Conservation (phyloP, 2,113 vertebrate species). For the Bostrychus sinensis region DNA sequence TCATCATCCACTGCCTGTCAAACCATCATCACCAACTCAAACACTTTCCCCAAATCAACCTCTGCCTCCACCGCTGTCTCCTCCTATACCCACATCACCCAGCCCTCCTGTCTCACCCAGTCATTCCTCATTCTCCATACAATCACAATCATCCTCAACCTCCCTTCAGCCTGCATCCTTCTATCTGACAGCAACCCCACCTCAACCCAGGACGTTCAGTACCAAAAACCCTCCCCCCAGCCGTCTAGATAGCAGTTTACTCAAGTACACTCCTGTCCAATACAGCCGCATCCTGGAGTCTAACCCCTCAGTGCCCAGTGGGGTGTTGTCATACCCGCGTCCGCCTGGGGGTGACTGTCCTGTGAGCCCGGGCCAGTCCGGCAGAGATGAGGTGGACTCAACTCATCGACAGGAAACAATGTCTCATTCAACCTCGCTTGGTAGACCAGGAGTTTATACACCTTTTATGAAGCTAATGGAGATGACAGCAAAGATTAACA, state of each 20-base stretch:
- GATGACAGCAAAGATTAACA: conserved; percentile 74
- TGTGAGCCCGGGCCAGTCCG: conserved; percentile 22
- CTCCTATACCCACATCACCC: background rate
- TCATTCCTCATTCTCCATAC: background rate
- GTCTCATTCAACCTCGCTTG: conserved; percentile 3
- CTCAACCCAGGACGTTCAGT: conserved; percentile 37
- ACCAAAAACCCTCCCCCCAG: conserved; percentile 60
- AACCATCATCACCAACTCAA: background rate
- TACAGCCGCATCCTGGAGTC: conserved; percentile 72
- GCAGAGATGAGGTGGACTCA: conserved; percentile 45
- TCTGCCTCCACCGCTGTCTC: background rate
- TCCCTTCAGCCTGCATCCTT: conserved; percentile 15
- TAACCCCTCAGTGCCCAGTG: conserved; percentile 14
- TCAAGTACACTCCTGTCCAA: conserved; percentile 73
- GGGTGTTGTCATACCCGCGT: conserved; percentile 8
- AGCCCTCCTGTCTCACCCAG: background rate
- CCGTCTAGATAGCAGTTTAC: conserved; percentile 75
- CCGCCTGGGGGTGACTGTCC: conserved; percentile 22
- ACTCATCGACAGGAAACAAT: conserved; percentile 29
- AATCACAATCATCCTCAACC: conserved; percentile 7
- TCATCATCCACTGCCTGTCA: conserved; percentile 16
- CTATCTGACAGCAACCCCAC: conserved; percentile 19
- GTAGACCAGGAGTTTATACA: conserved; percentile 75
- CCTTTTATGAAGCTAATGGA: conserved; percentile 91
- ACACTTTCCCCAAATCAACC: conserved; percentile 1